Evolutionary conservation across 64 coral and sea anemone genomes (phyloP).

Genomic region (Hydrozoanthus tunicans): DNA sequence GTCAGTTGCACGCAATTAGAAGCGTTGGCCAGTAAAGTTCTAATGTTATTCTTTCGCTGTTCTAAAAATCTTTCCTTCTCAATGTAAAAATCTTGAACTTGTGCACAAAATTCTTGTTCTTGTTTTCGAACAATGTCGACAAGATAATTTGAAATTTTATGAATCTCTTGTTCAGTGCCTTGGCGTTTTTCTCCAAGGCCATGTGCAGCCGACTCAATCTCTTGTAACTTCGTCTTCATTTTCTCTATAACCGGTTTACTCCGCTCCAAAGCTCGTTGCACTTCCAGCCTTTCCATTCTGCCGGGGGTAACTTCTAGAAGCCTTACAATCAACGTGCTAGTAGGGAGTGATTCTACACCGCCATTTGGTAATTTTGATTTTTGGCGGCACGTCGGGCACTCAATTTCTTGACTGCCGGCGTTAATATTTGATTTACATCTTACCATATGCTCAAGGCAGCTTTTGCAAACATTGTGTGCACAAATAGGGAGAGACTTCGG

Average conservation of each 20-base stretch:
- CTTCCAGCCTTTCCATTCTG: constrained; percentile 68
- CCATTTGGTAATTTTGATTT: constrained; percentile 58
- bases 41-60: constrained; percentile 64
- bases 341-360: constrained; percentile 68
- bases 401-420: constrained; percentile 40
- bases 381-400: constrained; percentile 74
- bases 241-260: constrained; percentile 76
- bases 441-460: constrained; percentile 78
- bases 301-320: constrained; percentile 83
- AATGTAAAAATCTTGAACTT: constrained; percentile 75
- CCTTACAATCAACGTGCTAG: constrained; percentile 70
- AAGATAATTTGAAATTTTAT: constrained; percentile 61
- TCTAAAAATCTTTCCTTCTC: constrained; percentile 69
- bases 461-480: constrained; percentile 76
- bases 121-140: constrained; percentile 75
- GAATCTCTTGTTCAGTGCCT: constrained; percentile 49
- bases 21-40: constrained; percentile 60
- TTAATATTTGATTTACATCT: neutral
- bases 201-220: constrained; percentile 50
- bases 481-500: constrained; percentile 79
- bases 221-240: constrained; percentile 55
- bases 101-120: constrained; percentile 53
- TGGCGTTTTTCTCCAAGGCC: constrained; percentile 39
- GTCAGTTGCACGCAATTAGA: constrained; percentile 64
- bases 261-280: constrained; percentile 77